Conservation (phyloP, 2,888 invertebrate genomes). For the Asteroscopus sphinx region DNA sequence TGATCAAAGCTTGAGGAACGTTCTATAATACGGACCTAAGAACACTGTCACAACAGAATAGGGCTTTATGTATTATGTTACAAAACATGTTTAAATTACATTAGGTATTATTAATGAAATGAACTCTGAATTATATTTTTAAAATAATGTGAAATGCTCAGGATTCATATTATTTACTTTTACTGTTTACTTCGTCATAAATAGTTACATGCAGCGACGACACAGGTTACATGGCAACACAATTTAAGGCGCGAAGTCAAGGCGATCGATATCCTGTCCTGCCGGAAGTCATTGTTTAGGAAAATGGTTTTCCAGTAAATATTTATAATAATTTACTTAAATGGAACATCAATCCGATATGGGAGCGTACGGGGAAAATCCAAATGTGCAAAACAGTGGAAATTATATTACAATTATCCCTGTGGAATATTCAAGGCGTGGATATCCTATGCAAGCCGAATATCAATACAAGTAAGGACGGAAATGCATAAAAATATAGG, state of each 20-base stretch:
- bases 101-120: no score
- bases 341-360: conserved; percentile 87
- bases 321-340: conserved; percentile 47
- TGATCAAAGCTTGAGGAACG: no score
- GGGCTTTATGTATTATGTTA: no score
- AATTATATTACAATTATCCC: conserved; percentile 91
- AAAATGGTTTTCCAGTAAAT: conserved; percentile 48
- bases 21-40: no score
- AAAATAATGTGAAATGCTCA: no score
- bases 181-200: no score
- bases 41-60: no score
- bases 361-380: conserved; percentile 86
- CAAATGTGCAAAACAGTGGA: conserved; percentile 85
- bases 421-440: conserved; percentile 89
- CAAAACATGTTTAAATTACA: no score
- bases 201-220: no score
- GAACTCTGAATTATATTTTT: no score
- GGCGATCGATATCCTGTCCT: conserved; percentile 75
- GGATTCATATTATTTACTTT: no score
- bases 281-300: conserved; percentile 43
- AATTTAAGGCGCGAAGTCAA: conserved; percentile 70
- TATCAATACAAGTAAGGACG: conserved; percentile 89
- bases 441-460: conserved; percentile 89
- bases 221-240: conserved; percentile 61
- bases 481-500: conserved; percentile 8